Evolutionary conservation across 2,888 invertebrate species (phyloP).

Genomic region (Biston stratarius): DNA sequence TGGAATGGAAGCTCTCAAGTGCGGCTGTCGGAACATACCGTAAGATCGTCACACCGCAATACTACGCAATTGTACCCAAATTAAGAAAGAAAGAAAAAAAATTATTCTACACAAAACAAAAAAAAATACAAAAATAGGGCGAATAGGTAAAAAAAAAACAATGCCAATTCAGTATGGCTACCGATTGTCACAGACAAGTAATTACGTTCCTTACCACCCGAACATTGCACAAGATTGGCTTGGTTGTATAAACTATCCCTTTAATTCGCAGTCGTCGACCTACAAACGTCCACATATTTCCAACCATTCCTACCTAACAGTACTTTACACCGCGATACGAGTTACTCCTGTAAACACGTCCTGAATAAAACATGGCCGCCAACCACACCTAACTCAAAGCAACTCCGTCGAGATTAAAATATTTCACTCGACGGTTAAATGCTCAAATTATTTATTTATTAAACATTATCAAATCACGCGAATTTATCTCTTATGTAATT

Average conservation of each 20-base stretch:
- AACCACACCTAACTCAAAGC: conserved; percentile 73
- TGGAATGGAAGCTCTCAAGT: too few species aligned
- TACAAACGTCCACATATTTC: conserved; percentile 38
- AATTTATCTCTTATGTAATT: conserved; percentile 49
- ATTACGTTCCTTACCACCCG: conserved; percentile 11
- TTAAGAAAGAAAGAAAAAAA: too few species aligned
- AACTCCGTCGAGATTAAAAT: conserved; percentile 78
- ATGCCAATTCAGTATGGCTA: too few species aligned
- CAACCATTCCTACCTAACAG: conserved; percentile 1
- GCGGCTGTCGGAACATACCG: too few species aligned
- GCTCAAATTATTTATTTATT: conserved; percentile 81
- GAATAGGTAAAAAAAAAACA: too few species aligned
- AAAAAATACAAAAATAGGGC: too few species aligned
- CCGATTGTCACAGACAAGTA: too few species aligned
- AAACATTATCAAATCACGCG: conserved; percentile 48
- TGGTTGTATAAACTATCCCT: conserved; percentile 29
- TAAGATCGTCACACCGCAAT: too few species aligned
- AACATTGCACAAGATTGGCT: conserved; percentile 24
- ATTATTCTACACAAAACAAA: too few species aligned
- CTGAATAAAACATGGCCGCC: conserved; percentile 71
- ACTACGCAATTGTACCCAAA: too few species aligned
- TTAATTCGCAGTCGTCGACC: conserved; percentile 45
- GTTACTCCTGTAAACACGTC: conserved; percentile 64
- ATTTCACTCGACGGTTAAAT: conserved; percentile 74
- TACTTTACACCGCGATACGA: conserved; percentile 32